phyloP scores from a whole-genome alignment of 1,140 invertebrate genomes.

The Bombus pyrosoma region DNA sequence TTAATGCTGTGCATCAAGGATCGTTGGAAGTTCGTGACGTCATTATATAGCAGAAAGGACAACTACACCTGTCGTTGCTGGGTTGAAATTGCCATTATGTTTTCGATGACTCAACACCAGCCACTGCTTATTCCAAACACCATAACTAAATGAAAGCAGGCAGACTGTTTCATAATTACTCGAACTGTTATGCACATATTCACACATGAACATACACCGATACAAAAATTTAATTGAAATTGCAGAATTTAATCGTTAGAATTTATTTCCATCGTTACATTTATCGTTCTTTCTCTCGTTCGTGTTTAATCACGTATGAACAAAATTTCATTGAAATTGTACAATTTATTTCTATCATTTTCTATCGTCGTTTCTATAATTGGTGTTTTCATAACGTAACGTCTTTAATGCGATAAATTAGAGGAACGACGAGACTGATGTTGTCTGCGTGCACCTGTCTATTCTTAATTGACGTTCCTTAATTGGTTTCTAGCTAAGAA shows the following conservation, averaged over 20 bases:
- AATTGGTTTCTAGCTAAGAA: conserved; percentile 29
- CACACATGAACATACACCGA: background rate
- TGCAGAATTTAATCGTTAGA: too few species aligned
- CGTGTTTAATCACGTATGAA: too few species aligned
- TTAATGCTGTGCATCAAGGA: conserved; percentile 15
- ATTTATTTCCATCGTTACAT: background rate
- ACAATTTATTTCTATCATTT: too few species aligned
- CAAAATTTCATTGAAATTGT: too few species aligned
- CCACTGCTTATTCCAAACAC: background rate
- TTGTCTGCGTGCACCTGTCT: conserved; percentile 13
- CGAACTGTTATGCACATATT: background rate
- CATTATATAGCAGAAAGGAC: conserved; percentile 23
- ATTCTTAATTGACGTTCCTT: background rate
- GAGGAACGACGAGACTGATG: background rate
- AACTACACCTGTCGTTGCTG: conserved; percentile 12
- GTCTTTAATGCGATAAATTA: background rate
- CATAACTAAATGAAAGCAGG: background rate
- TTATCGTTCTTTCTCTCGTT: background rate
- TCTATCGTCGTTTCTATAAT: too few species aligned
- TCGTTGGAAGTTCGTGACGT: conserved; percentile 28
- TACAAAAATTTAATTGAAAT: background rate
- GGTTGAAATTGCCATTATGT: conserved; percentile 9
- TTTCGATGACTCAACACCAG: background rate
- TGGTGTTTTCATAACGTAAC: background rate
- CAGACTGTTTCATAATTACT: background rate